phyloP scores from a whole-genome alignment of 2,113 vertebrate genomes.

The Lasiurus cinereus region DNA sequence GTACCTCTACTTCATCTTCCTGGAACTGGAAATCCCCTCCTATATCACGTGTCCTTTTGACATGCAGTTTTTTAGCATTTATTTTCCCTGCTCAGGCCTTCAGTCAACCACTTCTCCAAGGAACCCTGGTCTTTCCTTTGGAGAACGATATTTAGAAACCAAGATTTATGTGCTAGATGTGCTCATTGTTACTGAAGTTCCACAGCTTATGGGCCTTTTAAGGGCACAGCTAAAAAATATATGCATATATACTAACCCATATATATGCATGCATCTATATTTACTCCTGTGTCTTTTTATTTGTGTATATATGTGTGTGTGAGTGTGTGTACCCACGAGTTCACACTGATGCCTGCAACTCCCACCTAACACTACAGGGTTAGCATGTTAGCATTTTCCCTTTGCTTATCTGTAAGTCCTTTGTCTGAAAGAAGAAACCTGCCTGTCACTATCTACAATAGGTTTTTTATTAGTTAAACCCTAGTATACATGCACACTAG shows the following conservation, averaged over 20 bases:
- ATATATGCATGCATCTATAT: neutral
- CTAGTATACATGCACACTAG: neutral
- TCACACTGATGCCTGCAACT: neutral
- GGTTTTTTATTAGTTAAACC: neutral
- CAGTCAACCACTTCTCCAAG: neutral
- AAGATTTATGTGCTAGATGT: neutral
- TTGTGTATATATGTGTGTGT: accelerated
- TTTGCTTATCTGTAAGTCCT: neutral
- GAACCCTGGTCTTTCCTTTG: neutral
- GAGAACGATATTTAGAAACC: slow-evolving; percentile 3
- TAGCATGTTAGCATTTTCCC: slow-evolving; percentile 2
- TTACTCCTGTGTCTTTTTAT: neutral
- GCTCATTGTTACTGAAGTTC: neutral
- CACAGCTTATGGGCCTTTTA: neutral
- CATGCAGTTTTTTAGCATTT: neutral
- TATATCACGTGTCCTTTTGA: neutral
- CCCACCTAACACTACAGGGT: neutral
- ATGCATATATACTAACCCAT: neutral
- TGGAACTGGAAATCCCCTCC: neutral
- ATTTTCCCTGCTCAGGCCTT: neutral
- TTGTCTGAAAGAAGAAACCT: neutral
- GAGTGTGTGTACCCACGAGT: neutral
- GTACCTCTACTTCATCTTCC: neutral
- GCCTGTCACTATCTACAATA: neutral
- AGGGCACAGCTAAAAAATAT: neutral